Conservation (phyloP, 2,113 vertebrate genomes). For the Dolichallabes microphthalmus region DNA sequence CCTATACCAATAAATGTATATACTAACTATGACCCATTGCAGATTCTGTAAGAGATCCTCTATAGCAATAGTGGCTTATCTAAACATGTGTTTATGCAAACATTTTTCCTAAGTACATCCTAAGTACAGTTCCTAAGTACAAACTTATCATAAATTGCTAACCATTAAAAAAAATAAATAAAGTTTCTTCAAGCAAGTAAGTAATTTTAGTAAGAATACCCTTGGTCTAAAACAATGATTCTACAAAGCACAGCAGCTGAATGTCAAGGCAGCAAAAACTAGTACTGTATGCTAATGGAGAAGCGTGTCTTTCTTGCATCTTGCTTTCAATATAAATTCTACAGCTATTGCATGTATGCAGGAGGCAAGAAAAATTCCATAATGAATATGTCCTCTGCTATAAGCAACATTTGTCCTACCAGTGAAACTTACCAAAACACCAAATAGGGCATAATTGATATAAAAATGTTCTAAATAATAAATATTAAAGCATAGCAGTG, state of each 20-base stretch:
- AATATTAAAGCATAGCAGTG: not conserved
- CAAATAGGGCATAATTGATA: not conserved
- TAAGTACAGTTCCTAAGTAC: too few relatives aligned
- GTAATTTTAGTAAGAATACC: not conserved
- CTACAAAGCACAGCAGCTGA: not conserved
- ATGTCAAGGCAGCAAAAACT: not conserved
- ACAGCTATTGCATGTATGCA: not conserved
- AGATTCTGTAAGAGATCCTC: not conserved
- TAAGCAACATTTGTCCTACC: not conserved
- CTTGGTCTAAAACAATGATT: not conserved
- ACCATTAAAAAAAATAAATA: too few relatives aligned
- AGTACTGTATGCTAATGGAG: not conserved
- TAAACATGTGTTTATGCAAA: not conserved
- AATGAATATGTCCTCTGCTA: not conserved
- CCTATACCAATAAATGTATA: not conserved
- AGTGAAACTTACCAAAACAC: not conserved
- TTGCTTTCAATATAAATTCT: not conserved
- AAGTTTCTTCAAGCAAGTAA: too few relatives aligned
- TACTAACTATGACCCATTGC: not conserved
- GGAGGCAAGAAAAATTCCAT: not conserved
- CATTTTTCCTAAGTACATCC: not conserved
- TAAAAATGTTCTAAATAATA: not conserved
- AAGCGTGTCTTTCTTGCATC: not conserved
- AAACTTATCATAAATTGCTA: not conserved
- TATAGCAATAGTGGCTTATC: not conserved